These are phyloP conservation scores for Zygothrica quintamaculata DNA, from an alignment of 2,888 invertebrate species.

Conservation along the genomic window DNA sequence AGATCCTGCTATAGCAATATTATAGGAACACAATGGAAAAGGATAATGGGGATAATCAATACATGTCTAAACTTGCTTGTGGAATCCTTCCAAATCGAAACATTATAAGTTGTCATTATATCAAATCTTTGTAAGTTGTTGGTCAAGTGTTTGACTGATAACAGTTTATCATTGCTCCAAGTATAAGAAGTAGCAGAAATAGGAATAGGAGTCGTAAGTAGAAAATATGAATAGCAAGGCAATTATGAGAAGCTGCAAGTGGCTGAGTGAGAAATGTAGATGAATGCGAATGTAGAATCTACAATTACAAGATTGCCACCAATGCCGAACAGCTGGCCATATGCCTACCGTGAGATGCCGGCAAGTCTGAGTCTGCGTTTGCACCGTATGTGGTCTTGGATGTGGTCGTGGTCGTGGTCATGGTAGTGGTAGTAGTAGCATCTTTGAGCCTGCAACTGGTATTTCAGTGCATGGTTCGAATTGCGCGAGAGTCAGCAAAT, in stretches of 20 bases:
- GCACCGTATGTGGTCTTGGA: slow-evolving; percentile 61
- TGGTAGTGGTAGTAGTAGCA: slow-evolving; percentile 3
- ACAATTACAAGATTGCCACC: slow-evolving; percentile 72
- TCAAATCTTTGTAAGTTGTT: no score
- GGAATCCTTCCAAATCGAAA: no score
- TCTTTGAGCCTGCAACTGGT: slow-evolving; percentile 30
- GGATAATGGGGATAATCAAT: no score
- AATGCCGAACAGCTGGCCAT: slow-evolving; percentile 42
- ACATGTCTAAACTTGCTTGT: no score
- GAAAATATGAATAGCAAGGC: slow-evolving; percentile 47
- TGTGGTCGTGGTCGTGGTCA: no score
- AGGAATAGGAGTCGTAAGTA: no score
- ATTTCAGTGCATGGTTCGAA: slow-evolving; percentile 38
- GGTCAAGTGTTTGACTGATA: slow-evolving; percentile 29
- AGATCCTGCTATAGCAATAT: background rate
- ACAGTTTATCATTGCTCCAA: slow-evolving; percentile 5
- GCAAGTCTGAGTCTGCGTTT: slow-evolving; percentile 36
- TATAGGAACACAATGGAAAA: background rate
- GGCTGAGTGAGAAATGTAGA: slow-evolving; percentile 47
- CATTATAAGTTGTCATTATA: slow-evolving; percentile 9
- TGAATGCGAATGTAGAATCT: slow-evolving; percentile 56
- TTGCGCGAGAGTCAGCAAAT: slow-evolving; percentile 70
- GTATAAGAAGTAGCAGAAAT: background rate
- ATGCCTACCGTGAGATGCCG: slow-evolving; percentile 38
- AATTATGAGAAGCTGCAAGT: slow-evolving; percentile 66